Evolutionary conservation across 2,888 invertebrate species (phyloP), one percentile per base, ranked within the genome.

Genomic region (Lepidocyrtoides sp.): DNA sequence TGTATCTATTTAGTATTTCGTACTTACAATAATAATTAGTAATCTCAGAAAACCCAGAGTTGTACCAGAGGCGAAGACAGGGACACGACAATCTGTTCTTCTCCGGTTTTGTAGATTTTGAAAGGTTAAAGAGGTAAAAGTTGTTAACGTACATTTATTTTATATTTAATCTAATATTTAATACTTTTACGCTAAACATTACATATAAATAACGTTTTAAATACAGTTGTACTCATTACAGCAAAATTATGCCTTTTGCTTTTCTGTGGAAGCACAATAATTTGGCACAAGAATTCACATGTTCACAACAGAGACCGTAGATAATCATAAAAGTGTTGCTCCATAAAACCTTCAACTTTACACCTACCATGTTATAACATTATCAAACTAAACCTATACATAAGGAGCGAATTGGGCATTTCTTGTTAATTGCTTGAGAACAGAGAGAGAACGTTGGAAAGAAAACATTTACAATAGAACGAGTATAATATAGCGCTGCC

Each of bases 271-370:
- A 93, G 93, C 93, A 93, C 93, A 92, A 92, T 91, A 89, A 91
- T 92, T 93, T 93, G 93, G 93, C 92, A 93, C 93, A 91, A 89
- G 85, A 93, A 93, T 93, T 93, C 93, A 93, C 92, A 63, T 91
- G 51, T 88, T 91, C 85, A 82, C 86, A 91, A 91, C 86, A 60
- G 77, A 89, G 77, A 88, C 81, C 36, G 54, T 81, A 20, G 32
- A 32, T n/a, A 32, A 32, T 32, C 32, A 66, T 66, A 66, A 66
- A 32, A 29, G n/a, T 66, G 5, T 26, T 26, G 8, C 60, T 60
- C 26, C 14, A 14, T 66, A 66, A 66, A 66, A 32, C 32, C 23
- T 26, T 60, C 20, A 54, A 2, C 54, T 2, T 54, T 54, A 14
- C n/a, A 17, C 2, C n/a, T n/a, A n/a, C n/a, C n/a, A n/a, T n/a